Conservation (phyloP, 2,797 vertebrate genomes). For the Graptemys geographica region DNA sequence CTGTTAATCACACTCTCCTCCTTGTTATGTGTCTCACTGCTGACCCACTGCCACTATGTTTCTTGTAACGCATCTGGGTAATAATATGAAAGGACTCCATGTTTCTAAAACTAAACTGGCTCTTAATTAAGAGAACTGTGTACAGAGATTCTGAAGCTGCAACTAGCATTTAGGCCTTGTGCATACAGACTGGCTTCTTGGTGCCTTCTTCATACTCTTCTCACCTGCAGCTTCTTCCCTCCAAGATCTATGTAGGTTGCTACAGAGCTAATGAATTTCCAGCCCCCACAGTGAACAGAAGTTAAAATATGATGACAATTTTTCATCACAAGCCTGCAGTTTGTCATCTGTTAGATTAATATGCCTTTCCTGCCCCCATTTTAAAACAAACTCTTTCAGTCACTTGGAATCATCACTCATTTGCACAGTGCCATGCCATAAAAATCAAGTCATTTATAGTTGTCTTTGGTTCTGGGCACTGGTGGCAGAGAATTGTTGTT, state of each 20-base stretch:
- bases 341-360: slow-evolving; percentile 49
- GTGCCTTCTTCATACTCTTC: background rate
- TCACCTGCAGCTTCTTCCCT: background rate
- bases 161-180: background rate
- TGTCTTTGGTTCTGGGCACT: slow-evolving; percentile 4
- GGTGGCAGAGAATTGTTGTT: slow-evolving; percentile 13
- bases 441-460: slow-evolving; percentile 41
- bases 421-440: background rate
- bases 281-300: background rate
- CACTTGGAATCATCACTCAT: slow-evolving; percentile 8
- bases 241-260: background rate
- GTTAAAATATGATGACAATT: slow-evolving; percentile 55
- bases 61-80: background rate
- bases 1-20: background rate
- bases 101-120: background rate
- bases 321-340: slow-evolving; percentile 43
- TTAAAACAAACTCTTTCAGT: slow-evolving; percentile 48
- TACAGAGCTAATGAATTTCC: background rate
- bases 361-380: background rate
- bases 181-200: background rate
- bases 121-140: background rate
- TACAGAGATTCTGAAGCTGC: background rate
- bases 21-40: background rate
- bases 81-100: background rate
- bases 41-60: background rate